These are phyloP conservation scores for Chlorocebus sabaeus DNA, from an alignment of 2,113 vertebrate genomes.

Conservation along the genomic window DNA sequence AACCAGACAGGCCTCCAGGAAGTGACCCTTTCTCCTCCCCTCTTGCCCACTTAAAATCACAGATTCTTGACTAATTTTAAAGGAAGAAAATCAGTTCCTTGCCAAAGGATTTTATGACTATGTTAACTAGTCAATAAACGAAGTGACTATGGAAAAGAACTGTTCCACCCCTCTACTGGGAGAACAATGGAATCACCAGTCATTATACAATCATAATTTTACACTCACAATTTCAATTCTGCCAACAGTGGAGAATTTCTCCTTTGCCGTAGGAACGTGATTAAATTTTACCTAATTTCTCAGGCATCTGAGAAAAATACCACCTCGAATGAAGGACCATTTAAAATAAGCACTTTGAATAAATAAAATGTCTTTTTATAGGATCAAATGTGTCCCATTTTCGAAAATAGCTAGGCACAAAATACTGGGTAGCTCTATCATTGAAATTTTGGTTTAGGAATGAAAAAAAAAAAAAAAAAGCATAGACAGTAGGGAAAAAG, in stretches of 20 bases:
- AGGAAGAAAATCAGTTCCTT: constrained; percentile 54
- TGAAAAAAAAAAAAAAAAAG: not conserved
- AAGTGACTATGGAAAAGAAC: constrained; percentile 26
- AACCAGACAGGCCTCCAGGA: constrained; percentile 45
- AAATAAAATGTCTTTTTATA: constrained; percentile 18
- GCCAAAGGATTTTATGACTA: constrained; percentile 38
- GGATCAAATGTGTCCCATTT: constrained; percentile 10
- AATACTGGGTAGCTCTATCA: not conserved
- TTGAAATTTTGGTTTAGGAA: constrained; percentile 24
- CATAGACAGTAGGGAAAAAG: not conserved
- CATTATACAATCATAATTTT: not conserved
- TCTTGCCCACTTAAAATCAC: not conserved
- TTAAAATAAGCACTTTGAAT: constrained; percentile 46
- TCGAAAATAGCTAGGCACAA: constrained; percentile 14
- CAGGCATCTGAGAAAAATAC: constrained; percentile 12
- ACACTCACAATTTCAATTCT: not conserved
- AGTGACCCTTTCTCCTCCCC: not conserved
- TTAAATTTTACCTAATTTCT: constrained; percentile 57
- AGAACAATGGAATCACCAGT: not conserved
- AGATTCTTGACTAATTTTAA: constrained; percentile 54
- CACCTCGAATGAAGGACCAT: not conserved
- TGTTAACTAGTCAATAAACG: constrained; percentile 28
- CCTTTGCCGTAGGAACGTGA: not conserved
- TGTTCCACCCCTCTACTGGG: not conserved
- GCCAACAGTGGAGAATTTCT: not conserved